Evolutionary conservation across 2,113 vertebrate species (phyloP).

Genomic region (Rhadina sibilatrix): DNA sequence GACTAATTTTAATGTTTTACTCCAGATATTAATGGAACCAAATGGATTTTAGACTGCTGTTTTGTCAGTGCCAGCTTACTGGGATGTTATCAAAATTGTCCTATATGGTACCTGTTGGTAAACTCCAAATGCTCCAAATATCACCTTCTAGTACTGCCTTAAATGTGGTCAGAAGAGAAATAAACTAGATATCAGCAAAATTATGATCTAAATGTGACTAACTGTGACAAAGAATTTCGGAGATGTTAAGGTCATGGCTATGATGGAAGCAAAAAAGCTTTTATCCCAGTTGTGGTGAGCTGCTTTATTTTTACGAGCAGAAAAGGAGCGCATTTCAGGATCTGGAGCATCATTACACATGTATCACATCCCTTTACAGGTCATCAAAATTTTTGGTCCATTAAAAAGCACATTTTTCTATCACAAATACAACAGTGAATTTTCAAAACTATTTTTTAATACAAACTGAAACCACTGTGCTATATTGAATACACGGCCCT

Average conservation of each 20-base stretch:
- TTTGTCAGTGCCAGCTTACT: neutral
- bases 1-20: conserved; percentile 2
- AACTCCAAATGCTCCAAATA: neutral
- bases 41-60: conserved; percentile 4
- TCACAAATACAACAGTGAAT: neutral
- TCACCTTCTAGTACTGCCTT: neutral
- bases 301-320: neutral
- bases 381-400: neutral
- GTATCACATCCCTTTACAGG: neutral
- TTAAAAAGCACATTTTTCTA: neutral
- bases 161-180: neutral
- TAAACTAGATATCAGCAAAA: neutral
- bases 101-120: neutral
- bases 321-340: neutral
- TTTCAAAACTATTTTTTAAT: neutral
- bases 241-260: neutral
- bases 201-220: neutral
- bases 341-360: neutral
- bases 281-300: neutral
- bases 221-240: neutral
- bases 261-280: neutral
- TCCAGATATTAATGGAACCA: conserved; percentile 1
- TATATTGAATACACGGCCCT: neutral
- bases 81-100: neutral
- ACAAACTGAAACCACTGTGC: neutral